Conservation (phyloP, 2,888 invertebrate species). For the Cabera pusaria region DNA sequence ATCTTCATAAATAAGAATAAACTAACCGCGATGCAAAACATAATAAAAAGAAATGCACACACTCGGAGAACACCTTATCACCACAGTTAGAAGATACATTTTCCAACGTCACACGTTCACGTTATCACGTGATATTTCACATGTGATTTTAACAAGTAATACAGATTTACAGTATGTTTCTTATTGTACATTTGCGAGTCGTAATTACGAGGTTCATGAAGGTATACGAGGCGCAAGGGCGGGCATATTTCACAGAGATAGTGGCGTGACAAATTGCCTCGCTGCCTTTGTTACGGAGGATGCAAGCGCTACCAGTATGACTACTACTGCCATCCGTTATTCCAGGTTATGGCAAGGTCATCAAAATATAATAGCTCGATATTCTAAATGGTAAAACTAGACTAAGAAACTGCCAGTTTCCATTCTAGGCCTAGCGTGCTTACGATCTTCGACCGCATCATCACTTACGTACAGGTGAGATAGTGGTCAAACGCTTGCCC, state of each 20-base stretch:
- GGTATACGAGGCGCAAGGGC: slow-evolving; percentile 10
- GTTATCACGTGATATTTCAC: no score
- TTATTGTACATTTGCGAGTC: slow-evolving; percentile 19
- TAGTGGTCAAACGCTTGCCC: no score
- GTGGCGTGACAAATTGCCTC: slow-evolving; percentile 29
- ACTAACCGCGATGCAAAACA: slow-evolving; percentile 13
- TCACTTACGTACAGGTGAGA: no score
- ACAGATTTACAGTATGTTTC: slow-evolving; percentile 16
- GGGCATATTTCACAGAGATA: slow-evolving; percentile 29
- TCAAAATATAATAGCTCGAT: no score
- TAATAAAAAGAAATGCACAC: slow-evolving; percentile 14
- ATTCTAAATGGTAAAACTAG: no score
- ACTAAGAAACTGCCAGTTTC: no score
- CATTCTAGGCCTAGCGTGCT: no score
- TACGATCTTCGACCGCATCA: no score
- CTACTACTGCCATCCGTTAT: no score
- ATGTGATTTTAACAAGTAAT: slow-evolving; percentile 15
- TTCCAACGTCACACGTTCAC: no score
- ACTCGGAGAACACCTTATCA: slow-evolving; percentile 3
- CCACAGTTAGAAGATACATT: no score
- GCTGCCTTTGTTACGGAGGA: slow-evolving; percentile 23
- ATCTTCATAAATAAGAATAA: slow-evolving; percentile 20
- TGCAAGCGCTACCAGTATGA: slow-evolving; percentile 3
- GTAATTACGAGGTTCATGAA: slow-evolving; percentile 1
- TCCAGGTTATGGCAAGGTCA: no score